These are phyloP conservation scores for Typhlichthys subterraneus DNA, from an alignment of 2,797 vertebrate species.

Conservation along the genomic window DNA sequence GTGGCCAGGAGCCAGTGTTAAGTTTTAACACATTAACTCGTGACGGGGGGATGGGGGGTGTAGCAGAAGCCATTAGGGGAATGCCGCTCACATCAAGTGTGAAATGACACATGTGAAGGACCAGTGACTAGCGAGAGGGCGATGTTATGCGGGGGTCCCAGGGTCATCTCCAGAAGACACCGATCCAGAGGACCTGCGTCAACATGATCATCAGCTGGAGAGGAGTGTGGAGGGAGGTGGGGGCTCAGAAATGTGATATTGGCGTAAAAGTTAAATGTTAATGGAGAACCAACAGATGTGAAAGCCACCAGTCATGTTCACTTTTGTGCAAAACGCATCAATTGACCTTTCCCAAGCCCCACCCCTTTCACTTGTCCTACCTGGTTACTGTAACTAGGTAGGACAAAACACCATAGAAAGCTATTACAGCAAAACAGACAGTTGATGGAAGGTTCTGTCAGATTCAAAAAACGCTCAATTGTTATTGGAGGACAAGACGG, in stretches of 20 bases:
- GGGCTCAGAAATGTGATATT: constrained; percentile 40
- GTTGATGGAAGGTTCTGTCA: no score
- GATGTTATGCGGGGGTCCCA: constrained; percentile 64
- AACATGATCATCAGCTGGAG: constrained; percentile 14
- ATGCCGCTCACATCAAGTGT: constrained; percentile 64
- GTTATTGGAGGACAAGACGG: no score
- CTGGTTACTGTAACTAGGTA: no score
- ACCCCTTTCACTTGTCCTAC: no score
- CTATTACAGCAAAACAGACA: no score
- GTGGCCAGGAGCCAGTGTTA: constrained; percentile 50
- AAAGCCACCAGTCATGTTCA: not conserved
- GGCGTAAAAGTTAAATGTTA: not conserved
- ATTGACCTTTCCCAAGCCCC: not conserved
- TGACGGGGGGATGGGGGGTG: constrained; percentile 63
- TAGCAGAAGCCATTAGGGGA: constrained; percentile 70
- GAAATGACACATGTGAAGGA: constrained; percentile 64
- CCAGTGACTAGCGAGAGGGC: constrained; percentile 51
- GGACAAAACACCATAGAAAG: no score
- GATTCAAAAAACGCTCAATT: no score
- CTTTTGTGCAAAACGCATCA: constrained; percentile 14
- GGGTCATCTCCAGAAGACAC: constrained; percentile 72
- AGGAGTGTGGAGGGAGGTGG: constrained; percentile 16
- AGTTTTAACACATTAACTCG: constrained; percentile 63
- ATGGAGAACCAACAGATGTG: constrained; percentile 13
- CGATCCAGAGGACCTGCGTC: constrained; percentile 57